phyloP scores from a whole-genome alignment of 2,113 vertebrate genomes.

The Semnornis frantzii region DNA sequence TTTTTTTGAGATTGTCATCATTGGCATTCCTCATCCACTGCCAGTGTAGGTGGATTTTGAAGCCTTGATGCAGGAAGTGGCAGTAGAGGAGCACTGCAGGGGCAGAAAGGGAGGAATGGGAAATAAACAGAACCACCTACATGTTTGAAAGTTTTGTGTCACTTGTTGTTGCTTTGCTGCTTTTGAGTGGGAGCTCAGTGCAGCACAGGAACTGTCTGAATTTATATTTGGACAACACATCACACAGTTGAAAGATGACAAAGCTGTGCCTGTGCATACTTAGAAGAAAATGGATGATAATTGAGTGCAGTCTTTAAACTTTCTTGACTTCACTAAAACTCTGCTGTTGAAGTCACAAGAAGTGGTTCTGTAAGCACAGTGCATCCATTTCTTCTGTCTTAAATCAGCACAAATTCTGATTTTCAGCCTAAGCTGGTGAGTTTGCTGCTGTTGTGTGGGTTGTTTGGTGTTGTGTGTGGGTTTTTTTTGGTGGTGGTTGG shows the following conservation, averaged over 20 bases:
- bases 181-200: slow-evolving; percentile 40
- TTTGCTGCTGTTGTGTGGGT: background rate
- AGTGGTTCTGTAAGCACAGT: background rate
- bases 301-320: background rate
- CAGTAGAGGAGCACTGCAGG: background rate
- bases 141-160: background rate
- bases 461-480: too few species aligned
- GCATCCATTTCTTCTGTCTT: background rate
- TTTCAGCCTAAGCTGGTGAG: background rate
- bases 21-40: background rate
- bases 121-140: slow-evolving; percentile 7
- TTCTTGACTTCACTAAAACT: background rate
- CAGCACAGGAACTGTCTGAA: background rate
- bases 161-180: background rate
- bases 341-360: background rate
- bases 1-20: background rate
- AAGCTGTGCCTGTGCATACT: background rate
- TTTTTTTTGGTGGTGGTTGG: too few species aligned
- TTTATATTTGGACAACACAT: slow-evolving; percentile 27
- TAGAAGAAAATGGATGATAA: background rate
- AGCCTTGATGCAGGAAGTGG: background rate
- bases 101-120: background rate
- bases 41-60: background rate
- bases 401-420: accelerated
- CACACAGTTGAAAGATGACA: background rate